Evolutionary conservation across 2,888 invertebrate genomes (phyloP).

Genomic region (Quadroppia sp.): DNA sequence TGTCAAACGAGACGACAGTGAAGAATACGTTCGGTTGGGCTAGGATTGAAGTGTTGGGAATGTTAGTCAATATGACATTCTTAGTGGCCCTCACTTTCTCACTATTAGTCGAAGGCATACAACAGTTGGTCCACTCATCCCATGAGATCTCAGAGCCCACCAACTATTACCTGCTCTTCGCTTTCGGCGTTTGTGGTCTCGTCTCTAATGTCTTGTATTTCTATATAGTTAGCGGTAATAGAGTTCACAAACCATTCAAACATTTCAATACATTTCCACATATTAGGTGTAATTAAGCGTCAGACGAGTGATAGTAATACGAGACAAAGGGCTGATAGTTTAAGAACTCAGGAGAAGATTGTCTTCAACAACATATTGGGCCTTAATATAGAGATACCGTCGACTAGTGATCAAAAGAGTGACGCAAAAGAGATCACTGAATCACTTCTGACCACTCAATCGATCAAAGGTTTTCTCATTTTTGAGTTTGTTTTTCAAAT

Average conservation of each 20-base stretch:
- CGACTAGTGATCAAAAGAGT: not conserved
- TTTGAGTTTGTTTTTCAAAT: not conserved
- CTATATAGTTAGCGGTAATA: conserved; percentile 29
- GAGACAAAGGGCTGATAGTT: not conserved
- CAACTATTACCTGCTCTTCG: conserved; percentile 68
- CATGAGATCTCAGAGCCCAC: conserved; percentile 61
- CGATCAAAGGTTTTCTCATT: not conserved
- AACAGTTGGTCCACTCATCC: conserved; percentile 53
- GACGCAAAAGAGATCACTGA: not conserved
- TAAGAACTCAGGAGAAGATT: not conserved
- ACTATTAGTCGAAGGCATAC: conserved; percentile 72
- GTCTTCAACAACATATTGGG: not conserved
- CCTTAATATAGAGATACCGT: not conserved
- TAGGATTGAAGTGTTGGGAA: conserved; percentile 77
- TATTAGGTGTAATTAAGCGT: too few species aligned
- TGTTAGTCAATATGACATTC: conserved; percentile 64
- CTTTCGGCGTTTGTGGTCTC: conserved; percentile 66
- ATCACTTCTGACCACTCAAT: not conserved
- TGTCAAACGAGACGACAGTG: conserved; percentile 61
- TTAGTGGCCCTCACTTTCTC: conserved; percentile 78
- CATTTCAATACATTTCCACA: too few species aligned
- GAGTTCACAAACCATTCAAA: not conserved
- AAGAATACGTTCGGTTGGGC: conserved; percentile 91
- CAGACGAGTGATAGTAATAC: too few species aligned
- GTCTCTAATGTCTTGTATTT: conserved; percentile 43